phyloP scores from a whole-genome alignment of 2,113 vertebrate genomes.

The human region GRCh38 chr9:115008501-115009000 shows the following conservation, averaged over 20 bases:
- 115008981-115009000: background rate
- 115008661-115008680: background rate
- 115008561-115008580: background rate
- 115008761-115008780: background rate
- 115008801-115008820: background rate
- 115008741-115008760: background rate
- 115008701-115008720: background rate
- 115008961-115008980: background rate
- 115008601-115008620: background rate
- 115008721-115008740: background rate
- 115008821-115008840: background rate
- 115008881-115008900: background rate
- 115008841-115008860: fast-evolving
- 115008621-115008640: background rate
- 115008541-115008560: background rate
- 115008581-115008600: background rate
- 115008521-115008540: background rate
- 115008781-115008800: background rate
- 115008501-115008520: background rate
- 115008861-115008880: background rate
- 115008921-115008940: background rate
- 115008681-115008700: background rate
- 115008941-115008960: background rate
- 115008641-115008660: background rate
- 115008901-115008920: background rate